A percentile compares a stretch with the other conserved stretches of the same genome.
phyloP scores from a whole-genome alignment of 2,113 vertebrate species.

The Murina feae region DNA sequence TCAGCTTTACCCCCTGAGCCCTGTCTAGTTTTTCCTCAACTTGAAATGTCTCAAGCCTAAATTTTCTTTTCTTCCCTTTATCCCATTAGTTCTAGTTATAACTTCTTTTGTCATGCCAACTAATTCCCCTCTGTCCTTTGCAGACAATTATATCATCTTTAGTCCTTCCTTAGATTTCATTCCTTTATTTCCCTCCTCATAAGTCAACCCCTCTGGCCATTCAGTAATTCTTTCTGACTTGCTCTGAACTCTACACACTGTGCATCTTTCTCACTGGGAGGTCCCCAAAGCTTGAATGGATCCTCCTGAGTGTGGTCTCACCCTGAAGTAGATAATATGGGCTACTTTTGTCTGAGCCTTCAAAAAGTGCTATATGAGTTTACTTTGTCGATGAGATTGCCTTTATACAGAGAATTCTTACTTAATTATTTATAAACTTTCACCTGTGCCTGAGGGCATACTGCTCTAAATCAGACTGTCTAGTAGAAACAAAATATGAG shows the following conservation, averaged over 20 bases:
- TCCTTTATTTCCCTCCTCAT: not conserved
- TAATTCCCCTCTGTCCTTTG: conserved; percentile 39
- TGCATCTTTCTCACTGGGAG: not conserved
- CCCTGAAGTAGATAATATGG: not conserved
- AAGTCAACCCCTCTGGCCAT: conserved; percentile 25
- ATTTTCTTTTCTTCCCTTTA: conserved; percentile 8
- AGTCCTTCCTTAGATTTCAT: conserved; percentile 8
- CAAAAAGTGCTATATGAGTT: not conserved
- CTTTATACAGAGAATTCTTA: not conserved
- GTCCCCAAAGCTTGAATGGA: not conserved
- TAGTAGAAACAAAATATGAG: not conserved
- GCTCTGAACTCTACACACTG: not conserved
- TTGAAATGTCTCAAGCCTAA: conserved; percentile 3
- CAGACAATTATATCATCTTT: conserved; percentile 11
- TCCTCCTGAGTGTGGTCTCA: not conserved
- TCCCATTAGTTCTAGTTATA: conserved; percentile 35
- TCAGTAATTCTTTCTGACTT: conserved; percentile 30
- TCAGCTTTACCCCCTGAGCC: not conserved
- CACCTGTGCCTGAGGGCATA: not conserved
- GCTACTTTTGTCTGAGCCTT: not conserved
- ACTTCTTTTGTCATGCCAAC: not conserved
- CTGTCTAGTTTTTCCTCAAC: conserved; percentile 7
- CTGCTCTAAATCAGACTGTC: not conserved
- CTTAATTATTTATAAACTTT: not conserved
- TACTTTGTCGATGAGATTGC: not conserved